Conservation (phyloP, 30 jellyfish, hydroid and myxozoan genomes). For the Catostylus mosaicus region DNA sequence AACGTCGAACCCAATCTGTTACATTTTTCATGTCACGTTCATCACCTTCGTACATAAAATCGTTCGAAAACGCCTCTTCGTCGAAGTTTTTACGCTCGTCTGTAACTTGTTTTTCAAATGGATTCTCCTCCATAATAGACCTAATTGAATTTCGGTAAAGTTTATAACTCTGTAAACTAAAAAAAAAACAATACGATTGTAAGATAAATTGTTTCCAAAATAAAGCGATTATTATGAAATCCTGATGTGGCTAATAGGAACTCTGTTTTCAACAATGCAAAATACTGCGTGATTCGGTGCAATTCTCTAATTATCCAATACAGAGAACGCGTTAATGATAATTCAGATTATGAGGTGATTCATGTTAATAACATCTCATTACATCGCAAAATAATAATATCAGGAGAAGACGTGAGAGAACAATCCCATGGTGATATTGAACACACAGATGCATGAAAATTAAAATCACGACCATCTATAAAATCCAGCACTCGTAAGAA, state of each 20-base stretch:
- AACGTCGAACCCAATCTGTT: slow-evolving; percentile 84
- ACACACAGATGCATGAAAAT: neutral
- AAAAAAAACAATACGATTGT: too few relatives aligned
- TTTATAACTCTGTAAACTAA: neutral
- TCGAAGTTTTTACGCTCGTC: neutral
- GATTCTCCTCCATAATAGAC: neutral
- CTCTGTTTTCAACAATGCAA: too few relatives aligned
- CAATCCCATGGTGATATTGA: too few relatives aligned
- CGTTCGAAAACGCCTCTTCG: neutral
- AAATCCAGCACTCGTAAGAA: neutral
- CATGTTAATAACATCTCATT: too few relatives aligned
- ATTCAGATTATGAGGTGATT: too few relatives aligned
- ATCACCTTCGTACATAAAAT: neutral
- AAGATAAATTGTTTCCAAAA: neutral
- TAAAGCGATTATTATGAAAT: neutral
- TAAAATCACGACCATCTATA: neutral
- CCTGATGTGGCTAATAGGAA: too few relatives aligned
- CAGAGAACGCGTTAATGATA: too few relatives aligned
- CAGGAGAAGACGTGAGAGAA: too few relatives aligned
- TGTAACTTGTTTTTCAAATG: neutral
- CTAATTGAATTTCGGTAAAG: neutral
- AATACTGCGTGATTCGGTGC: too few relatives aligned
- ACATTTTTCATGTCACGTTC: slow-evolving; percentile 19
- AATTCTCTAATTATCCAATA: too few relatives aligned
- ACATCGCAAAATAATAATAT: too few relatives aligned